These are phyloP conservation scores for Tipula confusa DNA, from an alignment of 2,888 invertebrate genomes.

Conservation along the genomic window DNA sequence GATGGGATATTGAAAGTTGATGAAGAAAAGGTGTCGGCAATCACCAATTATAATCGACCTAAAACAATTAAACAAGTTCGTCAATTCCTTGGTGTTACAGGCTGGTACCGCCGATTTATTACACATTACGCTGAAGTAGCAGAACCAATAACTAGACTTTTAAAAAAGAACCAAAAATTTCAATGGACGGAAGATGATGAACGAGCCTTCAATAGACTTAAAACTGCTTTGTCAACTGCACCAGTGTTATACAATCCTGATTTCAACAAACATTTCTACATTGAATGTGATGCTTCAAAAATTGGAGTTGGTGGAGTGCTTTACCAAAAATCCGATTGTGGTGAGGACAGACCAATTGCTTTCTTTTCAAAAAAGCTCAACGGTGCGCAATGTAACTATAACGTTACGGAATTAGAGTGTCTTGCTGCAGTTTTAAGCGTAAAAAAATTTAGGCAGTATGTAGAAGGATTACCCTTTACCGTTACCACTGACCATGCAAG, in stretches of 20 bases:
- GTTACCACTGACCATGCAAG: background rate
- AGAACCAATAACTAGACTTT: slow-evolving; percentile 38
- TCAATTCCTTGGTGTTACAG: background rate
- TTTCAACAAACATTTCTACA: background rate
- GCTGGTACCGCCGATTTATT: slow-evolving; percentile 41
- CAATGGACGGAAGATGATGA: no score
- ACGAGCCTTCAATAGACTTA: background rate
- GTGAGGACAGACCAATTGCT: no score
- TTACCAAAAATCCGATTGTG: no score
- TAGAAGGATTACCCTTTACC: background rate
- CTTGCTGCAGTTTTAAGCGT: no score
- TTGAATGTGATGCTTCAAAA: background rate
- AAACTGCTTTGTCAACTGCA: background rate
- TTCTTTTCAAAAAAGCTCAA: no score
- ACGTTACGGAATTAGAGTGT: no score
- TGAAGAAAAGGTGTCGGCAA: background rate
- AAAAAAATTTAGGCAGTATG: no score
- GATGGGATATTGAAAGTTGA: background rate
- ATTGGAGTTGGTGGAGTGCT: background rate
- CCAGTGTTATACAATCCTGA: background rate
- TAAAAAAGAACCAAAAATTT: background rate
- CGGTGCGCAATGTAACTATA: no score
- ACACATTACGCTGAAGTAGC: slow-evolving; percentile 41
- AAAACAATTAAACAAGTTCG: background rate
- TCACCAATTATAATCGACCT: background rate